These are phyloP conservation scores for Ennomos fuscantarius DNA, from an alignment of 2,888 invertebrate genomes.

Conservation along the genomic window DNA sequence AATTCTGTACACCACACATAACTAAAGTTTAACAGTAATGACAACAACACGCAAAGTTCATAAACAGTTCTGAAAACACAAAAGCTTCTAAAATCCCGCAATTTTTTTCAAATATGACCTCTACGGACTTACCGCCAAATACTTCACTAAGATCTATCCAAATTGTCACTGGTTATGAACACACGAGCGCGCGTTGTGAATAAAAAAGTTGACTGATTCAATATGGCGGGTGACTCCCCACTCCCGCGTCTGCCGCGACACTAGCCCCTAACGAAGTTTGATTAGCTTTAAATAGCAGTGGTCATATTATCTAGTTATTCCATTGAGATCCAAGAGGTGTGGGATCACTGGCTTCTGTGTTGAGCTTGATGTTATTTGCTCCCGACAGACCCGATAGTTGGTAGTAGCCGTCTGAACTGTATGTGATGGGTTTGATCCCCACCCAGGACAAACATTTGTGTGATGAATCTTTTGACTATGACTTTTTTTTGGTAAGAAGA, in stretches of 20 bases:
- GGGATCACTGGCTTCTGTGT: conserved; percentile 62
- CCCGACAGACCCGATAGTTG: too few species aligned
- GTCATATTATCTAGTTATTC: conserved; percentile 85
- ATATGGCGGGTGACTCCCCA: conserved; percentile 64
- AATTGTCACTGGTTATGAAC: conserved; percentile 75
- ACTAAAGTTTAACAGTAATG: too few species aligned
- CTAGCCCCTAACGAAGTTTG: conserved; percentile 86
- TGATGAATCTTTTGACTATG: too few species aligned
- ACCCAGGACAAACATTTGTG: too few species aligned
- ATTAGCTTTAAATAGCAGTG: conserved; percentile 88
- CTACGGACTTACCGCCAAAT: conserved; percentile 46
- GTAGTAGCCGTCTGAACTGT: too few species aligned
- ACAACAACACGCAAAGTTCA: too few species aligned
- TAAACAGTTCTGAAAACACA: too few species aligned
- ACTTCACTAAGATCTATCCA: conserved; percentile 59
- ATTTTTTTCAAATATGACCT: not conserved
- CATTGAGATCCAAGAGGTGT: conserved; percentile 78
- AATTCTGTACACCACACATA: too few species aligned
- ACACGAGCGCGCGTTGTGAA: conserved; percentile 66
- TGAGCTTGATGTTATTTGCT: conserved; percentile 45
- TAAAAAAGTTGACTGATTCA: conserved; percentile 65
- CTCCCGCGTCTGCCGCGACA: conserved; percentile 75
- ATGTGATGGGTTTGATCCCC: too few species aligned
- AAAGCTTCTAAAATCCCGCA: too few species aligned
- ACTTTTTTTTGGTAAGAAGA: too few species aligned